Conservation (phyloP, 1,140 invertebrate genomes). For the Euura saliciscinereae region DNA sequence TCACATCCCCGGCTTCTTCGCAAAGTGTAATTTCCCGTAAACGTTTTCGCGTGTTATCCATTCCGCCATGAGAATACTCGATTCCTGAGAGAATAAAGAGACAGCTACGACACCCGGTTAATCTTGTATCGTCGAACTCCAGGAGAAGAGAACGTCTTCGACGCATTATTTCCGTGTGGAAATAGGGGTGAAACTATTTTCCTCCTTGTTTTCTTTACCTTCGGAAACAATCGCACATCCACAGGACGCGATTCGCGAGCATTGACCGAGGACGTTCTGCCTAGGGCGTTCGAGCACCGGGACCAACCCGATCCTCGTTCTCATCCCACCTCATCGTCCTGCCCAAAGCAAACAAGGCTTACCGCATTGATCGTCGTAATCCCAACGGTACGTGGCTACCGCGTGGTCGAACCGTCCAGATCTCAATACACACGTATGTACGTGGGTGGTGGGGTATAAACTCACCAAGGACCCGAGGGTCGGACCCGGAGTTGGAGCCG, state of each 20-base stretch:
- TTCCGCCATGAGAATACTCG: conserved; percentile 25
- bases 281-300: no score
- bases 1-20: conserved; percentile 32
- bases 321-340: conserved; percentile 19
- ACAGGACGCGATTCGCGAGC: background rate
- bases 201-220: background rate
- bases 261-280: no score
- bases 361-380: conserved; percentile 52
- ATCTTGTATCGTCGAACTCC: conserved; percentile 6
- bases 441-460: no score
- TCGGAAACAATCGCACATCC: background rate
- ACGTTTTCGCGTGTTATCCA: conserved; percentile 30
- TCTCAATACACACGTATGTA: background rate
- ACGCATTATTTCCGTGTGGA: no score
- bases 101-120: background rate
- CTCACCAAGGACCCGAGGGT: background rate
- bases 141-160: conserved; percentile 3
- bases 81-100: conserved; percentile 8
- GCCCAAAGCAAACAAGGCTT: conserved; percentile 50
- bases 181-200: background rate
- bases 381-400: conserved; percentile 39
- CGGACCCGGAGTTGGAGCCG: background rate
- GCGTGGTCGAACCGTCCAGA: background rate
- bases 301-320: background rate
- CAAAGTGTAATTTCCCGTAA: conserved; percentile 47